Conservation (phyloP, 1,140 invertebrate species). For the honey bee (Apis mellifera) region DNA sequence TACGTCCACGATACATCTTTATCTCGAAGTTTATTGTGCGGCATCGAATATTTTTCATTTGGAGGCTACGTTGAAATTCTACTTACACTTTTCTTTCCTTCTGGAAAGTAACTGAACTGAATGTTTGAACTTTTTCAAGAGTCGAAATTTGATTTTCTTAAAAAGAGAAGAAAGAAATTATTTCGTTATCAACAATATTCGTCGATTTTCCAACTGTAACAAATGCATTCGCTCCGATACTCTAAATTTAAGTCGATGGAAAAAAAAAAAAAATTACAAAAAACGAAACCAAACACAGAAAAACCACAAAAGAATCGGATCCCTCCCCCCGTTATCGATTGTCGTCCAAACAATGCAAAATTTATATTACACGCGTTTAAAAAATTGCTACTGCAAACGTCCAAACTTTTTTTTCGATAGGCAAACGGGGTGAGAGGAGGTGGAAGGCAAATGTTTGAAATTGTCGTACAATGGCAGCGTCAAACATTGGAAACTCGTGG, state of each 20-base stretch:
- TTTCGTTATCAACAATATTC: too few relatives aligned
- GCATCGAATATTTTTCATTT: neutral
- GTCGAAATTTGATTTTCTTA: too few relatives aligned
- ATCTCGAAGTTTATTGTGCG: too few relatives aligned
- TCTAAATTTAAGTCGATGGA: neutral
- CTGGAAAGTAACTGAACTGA: too few relatives aligned
- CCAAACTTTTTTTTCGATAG: neutral
- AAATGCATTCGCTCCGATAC: neutral
- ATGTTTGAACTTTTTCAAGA: too few relatives aligned
- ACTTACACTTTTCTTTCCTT: too few relatives aligned
- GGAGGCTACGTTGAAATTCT: too few relatives aligned
- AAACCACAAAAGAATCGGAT: neutral
- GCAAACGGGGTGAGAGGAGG: neutral
- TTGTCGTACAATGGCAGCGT: neutral
- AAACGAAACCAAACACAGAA: too few relatives aligned
- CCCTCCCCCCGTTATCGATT: neutral
- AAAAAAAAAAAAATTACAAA: neutral
- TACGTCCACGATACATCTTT: neutral
- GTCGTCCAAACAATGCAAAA: neutral
- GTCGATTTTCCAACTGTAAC: too few relatives aligned
- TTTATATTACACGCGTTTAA: neutral
- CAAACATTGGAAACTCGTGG: neutral
- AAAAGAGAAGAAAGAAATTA: too few relatives aligned
- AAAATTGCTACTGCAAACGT: neutral
- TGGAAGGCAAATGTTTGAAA: constrained; percentile 23